phyloP scores from a whole-genome alignment of 2,113 vertebrate genomes.

The Leptocoma aspasia region DNA sequence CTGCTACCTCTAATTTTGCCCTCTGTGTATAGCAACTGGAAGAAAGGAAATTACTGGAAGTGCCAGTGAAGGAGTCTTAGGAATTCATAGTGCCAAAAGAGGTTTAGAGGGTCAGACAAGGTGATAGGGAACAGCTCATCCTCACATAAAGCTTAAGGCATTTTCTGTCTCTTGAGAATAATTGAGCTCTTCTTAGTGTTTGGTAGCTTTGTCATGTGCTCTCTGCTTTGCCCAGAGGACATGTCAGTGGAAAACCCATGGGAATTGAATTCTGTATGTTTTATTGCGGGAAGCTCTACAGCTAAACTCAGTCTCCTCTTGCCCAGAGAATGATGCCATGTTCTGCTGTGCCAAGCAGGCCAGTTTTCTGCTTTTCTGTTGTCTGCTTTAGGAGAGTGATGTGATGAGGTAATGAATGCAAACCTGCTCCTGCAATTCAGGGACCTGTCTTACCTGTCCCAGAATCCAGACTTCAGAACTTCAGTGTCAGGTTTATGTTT shows the following conservation, averaged over 20 bases:
- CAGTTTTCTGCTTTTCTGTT: neutral
- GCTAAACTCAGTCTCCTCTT: neutral
- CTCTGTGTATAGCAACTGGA: neutral
- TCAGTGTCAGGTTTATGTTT: neutral
- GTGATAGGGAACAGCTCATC: neutral
- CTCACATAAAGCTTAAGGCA: neutral
- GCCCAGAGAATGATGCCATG: neutral
- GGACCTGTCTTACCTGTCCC: neutral
- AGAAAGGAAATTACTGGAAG: neutral
- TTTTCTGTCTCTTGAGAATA: neutral
- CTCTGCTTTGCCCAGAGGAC: neutral
- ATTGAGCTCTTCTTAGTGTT: neutral
- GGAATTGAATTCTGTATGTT: neutral
- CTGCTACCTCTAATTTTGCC: neutral
- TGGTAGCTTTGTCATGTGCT: neutral
- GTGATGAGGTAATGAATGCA: neutral
- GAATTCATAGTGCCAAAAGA: neutral
- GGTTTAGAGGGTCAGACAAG: neutral
- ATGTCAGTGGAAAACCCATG: neutral
- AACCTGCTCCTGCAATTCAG: neutral
- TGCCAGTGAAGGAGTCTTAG: neutral
- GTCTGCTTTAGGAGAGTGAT: neutral
- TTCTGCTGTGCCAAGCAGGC: neutral
- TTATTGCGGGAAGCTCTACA: neutral
- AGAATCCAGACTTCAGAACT: neutral